Conservation (phyloP, 2,888 invertebrate species). For the Cantharis nigra region DNA sequence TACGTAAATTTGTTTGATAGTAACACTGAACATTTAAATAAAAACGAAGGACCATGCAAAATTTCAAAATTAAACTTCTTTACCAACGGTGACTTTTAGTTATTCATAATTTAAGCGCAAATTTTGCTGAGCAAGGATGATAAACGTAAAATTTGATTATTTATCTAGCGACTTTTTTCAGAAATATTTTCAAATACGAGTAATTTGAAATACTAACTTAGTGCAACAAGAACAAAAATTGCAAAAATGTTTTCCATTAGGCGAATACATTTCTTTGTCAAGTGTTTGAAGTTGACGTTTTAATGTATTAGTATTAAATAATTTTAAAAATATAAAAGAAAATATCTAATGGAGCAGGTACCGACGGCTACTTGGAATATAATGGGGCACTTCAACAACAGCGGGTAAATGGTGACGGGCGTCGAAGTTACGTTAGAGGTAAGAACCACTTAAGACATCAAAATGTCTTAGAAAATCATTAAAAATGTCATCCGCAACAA, state of each 20-base stretch:
- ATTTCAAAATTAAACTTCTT: constrained; percentile 25
- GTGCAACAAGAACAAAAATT: background rate
- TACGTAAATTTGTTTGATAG: background rate
- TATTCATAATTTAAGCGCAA: constrained; percentile 7
- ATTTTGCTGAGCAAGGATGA: constrained; percentile 37
- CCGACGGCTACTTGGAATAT: constrained; percentile 19
- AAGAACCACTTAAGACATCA: constrained; percentile 32
- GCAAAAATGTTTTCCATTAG: background rate
- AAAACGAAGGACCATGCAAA: background rate
- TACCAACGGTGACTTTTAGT: constrained; percentile 35
- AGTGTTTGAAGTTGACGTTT: constrained; percentile 3
- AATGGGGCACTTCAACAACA: constrained; percentile 23
- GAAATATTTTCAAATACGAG: background rate
- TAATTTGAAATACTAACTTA: background rate
- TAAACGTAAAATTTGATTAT: constrained; percentile 18
- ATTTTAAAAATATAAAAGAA: constrained; percentile 3
- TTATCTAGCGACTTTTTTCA: background rate
- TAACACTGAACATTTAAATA: background rate
- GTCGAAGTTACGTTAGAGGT: constrained; percentile 24
- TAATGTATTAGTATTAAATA: constrained; percentile 1
- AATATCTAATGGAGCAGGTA: constrained; percentile 17
- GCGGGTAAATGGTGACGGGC: constrained; percentile 20
- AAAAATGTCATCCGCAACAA: constrained; percentile 23
- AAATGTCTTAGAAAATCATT: constrained; percentile 24
- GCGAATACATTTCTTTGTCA: constrained; percentile 5